These are phyloP conservation scores for Cosmia trapezina DNA, from an alignment of 2,888 invertebrate genomes.

Conservation along the genomic window DNA sequence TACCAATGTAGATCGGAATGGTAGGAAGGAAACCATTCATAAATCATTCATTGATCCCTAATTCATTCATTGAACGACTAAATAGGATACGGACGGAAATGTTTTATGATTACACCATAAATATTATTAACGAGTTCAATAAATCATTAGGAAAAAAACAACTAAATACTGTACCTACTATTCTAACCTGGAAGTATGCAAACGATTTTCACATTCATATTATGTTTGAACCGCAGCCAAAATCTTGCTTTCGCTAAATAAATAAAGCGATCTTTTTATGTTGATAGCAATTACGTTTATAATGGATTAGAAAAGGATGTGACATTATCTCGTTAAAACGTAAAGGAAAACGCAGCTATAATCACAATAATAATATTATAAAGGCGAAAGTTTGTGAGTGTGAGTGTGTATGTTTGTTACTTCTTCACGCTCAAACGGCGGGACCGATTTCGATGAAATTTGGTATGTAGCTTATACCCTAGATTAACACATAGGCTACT, in stretches of 20 bases:
- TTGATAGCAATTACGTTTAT: conserved; percentile 20
- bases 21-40: conserved; percentile 13
- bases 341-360: neutral
- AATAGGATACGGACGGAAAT: conserved; percentile 18
- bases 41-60: conserved; percentile 6
- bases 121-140: conserved; percentile 40
- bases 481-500: too few species aligned
- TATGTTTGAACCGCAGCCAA: conserved; percentile 51
- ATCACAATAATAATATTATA: too few species aligned
- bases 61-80: conserved; percentile 17
- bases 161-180: conserved; percentile 24
- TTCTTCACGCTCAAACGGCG: too few species aligned
- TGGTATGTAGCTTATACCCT: too few species aligned
- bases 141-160: conserved; percentile 43
- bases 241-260: conserved; percentile 33
- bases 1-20: conserved; percentile 7
- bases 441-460: too few species aligned
- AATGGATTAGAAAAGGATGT: conserved; percentile 22
- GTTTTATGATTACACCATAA: conserved; percentile 35
- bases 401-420: too few species aligned
- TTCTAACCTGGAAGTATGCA: conserved; percentile 35
- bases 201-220: conserved; percentile 33
- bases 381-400: too few species aligned
- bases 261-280: conserved; percentile 30
- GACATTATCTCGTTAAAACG: conserved; percentile 3